Evolutionary conservation across 2,113 vertebrate genomes (phyloP).

Genomic region (Petrocephalus microphthalmus): DNA sequence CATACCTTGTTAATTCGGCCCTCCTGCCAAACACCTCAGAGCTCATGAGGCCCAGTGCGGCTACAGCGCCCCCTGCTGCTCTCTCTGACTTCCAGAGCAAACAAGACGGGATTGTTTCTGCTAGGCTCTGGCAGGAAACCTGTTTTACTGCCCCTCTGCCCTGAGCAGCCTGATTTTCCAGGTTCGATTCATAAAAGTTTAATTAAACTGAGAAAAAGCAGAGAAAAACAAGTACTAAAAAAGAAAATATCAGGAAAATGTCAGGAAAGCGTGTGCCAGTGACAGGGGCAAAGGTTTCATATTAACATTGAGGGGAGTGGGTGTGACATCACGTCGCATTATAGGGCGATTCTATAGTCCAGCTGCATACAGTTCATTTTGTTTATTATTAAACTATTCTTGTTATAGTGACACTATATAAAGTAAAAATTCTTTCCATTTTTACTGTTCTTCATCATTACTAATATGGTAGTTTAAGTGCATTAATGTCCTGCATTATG

Average conservation of each 20-base stretch:
- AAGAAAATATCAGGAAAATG: background rate
- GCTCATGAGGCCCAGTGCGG: background rate
- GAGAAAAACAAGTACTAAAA: background rate
- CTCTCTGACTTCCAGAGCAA: background rate
- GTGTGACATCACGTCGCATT: too few species aligned
- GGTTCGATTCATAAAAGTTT: background rate
- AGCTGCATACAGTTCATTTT: too few species aligned
- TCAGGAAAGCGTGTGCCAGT: background rate
- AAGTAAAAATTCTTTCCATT: too few species aligned
- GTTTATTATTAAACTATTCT: too few species aligned
- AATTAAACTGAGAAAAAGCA: conserved; percentile 4
- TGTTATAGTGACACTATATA: too few species aligned
- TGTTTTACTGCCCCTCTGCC: background rate
- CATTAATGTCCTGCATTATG: too few species aligned
- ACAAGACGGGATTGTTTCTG: background rate
- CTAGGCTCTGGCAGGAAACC: background rate
- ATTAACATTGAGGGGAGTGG: too few species aligned
- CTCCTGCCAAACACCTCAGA: background rate
- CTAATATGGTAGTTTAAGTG: too few species aligned
- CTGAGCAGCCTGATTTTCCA: background rate
- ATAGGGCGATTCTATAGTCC: too few species aligned
- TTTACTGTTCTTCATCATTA: too few species aligned
- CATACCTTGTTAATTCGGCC: conserved; percentile 3
- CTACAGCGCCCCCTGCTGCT: conserved; percentile 4
- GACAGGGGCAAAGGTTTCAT: background rate